These are phyloP conservation scores for Euzetes globulus DNA, from an alignment of 2,888 invertebrate genomes.

Conservation along the genomic window DNA sequence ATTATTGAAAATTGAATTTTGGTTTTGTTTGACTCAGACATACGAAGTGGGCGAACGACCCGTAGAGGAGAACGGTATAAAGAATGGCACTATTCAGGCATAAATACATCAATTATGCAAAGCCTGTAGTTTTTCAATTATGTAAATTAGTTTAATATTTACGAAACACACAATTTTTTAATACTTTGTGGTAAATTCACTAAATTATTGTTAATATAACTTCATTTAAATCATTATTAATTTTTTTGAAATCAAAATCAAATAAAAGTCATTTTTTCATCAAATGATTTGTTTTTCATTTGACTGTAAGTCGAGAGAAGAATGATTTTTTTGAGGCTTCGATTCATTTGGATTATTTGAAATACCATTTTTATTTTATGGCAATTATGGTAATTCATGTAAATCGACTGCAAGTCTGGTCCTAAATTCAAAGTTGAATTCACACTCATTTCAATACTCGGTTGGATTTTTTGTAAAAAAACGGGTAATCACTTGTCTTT, in stretches of 20 bases:
- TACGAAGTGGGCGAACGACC: conserved; percentile 41
- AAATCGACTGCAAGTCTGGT: too few species aligned
- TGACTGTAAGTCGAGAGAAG: conserved; percentile 1
- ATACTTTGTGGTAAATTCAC: neutral
- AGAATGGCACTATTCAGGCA: conserved; percentile 21
- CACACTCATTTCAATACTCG: too few species aligned
- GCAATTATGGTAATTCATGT: too few species aligned
- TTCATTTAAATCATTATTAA: neutral
- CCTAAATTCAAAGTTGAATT: too few species aligned
- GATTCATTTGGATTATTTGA: too few species aligned
- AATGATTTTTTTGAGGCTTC: too few species aligned
- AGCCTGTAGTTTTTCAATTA: conserved; percentile 1
- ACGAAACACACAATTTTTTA: neutral
- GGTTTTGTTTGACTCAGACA: conserved; percentile 38
- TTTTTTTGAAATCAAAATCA: neutral
- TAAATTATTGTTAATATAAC: neutral
- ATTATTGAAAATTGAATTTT: neutral
- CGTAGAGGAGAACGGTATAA: conserved; percentile 38
- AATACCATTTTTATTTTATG: too few species aligned
- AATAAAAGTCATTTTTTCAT: too few species aligned
- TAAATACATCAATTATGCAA: neutral
- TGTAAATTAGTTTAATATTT: too few species aligned
- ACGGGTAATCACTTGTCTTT: too few species aligned
- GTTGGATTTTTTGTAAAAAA: too few species aligned
- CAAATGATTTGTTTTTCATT: neutral